A percentile compares a stretch with the other conserved stretches of the same genome.
Evolutionary conservation across 2,797 vertebrate species (phyloP).

Genomic region (Semaprochilodus insignis): DNA sequence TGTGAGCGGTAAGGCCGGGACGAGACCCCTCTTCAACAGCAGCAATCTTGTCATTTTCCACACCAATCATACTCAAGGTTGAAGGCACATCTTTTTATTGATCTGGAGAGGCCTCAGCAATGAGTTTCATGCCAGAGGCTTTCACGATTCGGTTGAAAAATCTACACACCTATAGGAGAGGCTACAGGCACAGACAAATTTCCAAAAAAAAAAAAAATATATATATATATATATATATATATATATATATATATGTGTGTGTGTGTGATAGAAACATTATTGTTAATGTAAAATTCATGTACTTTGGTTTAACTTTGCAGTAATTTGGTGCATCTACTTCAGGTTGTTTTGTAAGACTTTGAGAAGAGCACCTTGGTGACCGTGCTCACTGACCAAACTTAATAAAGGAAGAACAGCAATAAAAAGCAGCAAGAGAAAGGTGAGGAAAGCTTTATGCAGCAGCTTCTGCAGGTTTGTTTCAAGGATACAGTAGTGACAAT

Average conservation of each 20-base stretch:
- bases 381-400: background rate
- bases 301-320: background rate
- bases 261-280: background rate
- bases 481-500: background rate
- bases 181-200: background rate
- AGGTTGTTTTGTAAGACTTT: background rate
- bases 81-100: slow-evolving; percentile 59
- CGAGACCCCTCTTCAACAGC: slow-evolving; percentile 57
- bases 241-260: no score
- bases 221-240: background rate
- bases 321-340: background rate
- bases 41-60: slow-evolving; percentile 64
- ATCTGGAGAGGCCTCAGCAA: slow-evolving; percentile 54
- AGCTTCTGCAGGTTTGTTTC: background rate
- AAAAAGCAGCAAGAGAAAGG: background rate
- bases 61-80: slow-evolving; percentile 64
- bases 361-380: background rate
- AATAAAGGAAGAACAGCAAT: background rate
- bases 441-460: background rate
- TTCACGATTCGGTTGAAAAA: slow-evolving; percentile 33
- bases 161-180: slow-evolving; percentile 1
- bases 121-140: slow-evolving; percentile 48
- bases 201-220: background rate
- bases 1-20: slow-evolving; percentile 47
- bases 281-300: background rate